Evolutionary conservation across 2,888 invertebrate genomes (phyloP), one percentile per base, ranked within the genome.

Genomic region (Melanostoma mellinum): DNA sequence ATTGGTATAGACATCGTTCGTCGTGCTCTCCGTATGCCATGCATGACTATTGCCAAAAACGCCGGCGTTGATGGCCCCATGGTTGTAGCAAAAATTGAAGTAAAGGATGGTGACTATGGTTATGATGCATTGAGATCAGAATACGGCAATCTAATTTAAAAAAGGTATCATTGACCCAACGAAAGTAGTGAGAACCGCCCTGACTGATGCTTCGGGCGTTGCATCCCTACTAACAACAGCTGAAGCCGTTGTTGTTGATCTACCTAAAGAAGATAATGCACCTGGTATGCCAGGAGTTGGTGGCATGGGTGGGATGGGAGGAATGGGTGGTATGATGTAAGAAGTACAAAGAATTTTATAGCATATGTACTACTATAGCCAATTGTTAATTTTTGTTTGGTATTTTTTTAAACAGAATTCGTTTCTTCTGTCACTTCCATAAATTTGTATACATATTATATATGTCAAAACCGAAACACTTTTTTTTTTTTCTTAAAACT

Each of bases 141-240:
- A 91, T 98, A 96, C 91, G 97, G 97, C 6, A 96, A 98, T 90
- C 95, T 99, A 94, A 96, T 98, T 88, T n/a, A 96, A 97, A 88
- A 95, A 95, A 89, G 98, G 98, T 82, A 98, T 98, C 89, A 97
- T 99, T 90, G 98, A 98, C 92, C 98, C 98, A 46, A 98, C 98
- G n/a, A 98, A 99, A 93, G 96, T 96, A 86, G 97, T 99, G 20
- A 93, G 98, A 88, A 98, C 98, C 2, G 98, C 98, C 0, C 92
- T 99, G 56, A 95, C 97, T 4, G 98, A 99, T 91, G 98, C 98
- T 30, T 95, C 98, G 65, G 98, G 98, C 55, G 98, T 99, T n/a
- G 98, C 98, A 0, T 98, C 98, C 0, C 93, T 99, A 3, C 92
- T 99, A 56, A 97, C 98, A 36, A 99, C 98, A 9, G 98, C 98